Percentiles rank a stretch among this genome's conserved stretches.
Evolutionary conservation across 2,797 vertebrate genomes (phyloP).

Genomic region (Channallabes apus): DNA sequence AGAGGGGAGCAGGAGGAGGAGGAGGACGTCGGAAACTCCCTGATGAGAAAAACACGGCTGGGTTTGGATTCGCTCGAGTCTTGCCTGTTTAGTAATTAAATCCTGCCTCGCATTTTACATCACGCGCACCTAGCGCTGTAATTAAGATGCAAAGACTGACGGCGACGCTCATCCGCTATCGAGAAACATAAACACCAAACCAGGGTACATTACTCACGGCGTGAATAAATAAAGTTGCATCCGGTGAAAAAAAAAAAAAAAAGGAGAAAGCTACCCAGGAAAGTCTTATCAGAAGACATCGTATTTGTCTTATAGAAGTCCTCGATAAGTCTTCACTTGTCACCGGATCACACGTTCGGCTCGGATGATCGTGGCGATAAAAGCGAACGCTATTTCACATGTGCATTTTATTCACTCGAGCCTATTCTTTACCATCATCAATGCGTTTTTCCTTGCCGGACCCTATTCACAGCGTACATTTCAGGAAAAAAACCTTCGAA

Average conservation of each 20-base stretch:
- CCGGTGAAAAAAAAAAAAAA: neutral
- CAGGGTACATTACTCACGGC: too few species aligned
- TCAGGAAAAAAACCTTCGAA: conserved; percentile 43
- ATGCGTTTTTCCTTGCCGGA: neutral
- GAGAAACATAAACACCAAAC: conserved; percentile 52
- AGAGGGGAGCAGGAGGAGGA: conserved; percentile 31
- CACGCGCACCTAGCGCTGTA: conserved; percentile 58
- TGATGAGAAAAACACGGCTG: conserved; percentile 61
- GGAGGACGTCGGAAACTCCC: conserved; percentile 55
- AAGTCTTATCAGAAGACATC: neutral
- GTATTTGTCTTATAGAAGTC: conserved; percentile 21
- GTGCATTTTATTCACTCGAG: conserved; percentile 1
- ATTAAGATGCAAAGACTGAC: conserved; percentile 51
- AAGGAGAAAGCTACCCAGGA: neutral
- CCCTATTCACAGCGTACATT: conserved; percentile 58
- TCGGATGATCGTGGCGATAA: conserved; percentile 7
- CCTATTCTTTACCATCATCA: conserved; percentile 28
- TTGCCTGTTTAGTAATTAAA: conserved; percentile 62
- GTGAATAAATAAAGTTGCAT: too few species aligned
- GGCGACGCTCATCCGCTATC: conserved; percentile 34
- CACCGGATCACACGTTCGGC: conserved; percentile 5
- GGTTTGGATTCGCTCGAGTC: conserved; percentile 52
- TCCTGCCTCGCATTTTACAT: conserved; percentile 59
- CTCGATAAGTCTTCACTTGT: conserved; percentile 25
- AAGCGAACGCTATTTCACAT: neutral